These are phyloP conservation scores for Trachemys scripta DNA, from an alignment of 2,113 vertebrate species.

Conservation along the genomic window DNA sequence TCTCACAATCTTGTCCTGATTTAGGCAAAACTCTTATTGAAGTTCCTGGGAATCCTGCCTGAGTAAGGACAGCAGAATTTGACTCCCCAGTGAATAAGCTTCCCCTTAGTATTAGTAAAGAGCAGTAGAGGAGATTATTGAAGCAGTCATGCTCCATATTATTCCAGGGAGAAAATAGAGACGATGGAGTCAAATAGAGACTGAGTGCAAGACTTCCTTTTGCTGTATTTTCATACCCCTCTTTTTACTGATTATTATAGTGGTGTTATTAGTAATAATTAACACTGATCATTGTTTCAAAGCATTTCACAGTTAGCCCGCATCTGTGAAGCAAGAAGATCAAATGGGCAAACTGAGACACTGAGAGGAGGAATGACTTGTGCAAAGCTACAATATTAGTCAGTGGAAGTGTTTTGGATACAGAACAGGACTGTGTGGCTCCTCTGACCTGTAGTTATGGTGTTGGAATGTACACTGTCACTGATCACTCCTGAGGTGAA, in stretches of 20 bases:
- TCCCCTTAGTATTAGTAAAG: not conserved
- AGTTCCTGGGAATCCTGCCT: not conserved
- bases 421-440: not conserved
- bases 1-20: not conserved
- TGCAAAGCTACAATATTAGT: not conserved
- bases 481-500: not conserved
- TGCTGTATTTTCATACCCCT: accelerated
- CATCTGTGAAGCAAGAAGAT: not conserved
- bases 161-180: constrained; percentile 2
- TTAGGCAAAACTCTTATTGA: not conserved
- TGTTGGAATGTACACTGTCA: not conserved
- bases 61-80: not conserved
- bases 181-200: not conserved
- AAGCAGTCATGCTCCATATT: constrained; percentile 40
- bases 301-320: not conserved
- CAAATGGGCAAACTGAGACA: not conserved
- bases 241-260: not conserved
- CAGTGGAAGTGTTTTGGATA: not conserved
- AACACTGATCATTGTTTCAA: not conserved
- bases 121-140: constrained; percentile 33
- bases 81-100: constrained; percentile 1
- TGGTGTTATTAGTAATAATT: not conserved
- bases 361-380: not conserved
- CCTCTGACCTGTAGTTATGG: accelerated
- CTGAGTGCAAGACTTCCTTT: not conserved